Percentiles rank a stretch among this genome's conserved stretches.
Evolutionary conservation across 2,113 vertebrate species (phyloP).

Genomic region (Osmerus eperlanus): DNA sequence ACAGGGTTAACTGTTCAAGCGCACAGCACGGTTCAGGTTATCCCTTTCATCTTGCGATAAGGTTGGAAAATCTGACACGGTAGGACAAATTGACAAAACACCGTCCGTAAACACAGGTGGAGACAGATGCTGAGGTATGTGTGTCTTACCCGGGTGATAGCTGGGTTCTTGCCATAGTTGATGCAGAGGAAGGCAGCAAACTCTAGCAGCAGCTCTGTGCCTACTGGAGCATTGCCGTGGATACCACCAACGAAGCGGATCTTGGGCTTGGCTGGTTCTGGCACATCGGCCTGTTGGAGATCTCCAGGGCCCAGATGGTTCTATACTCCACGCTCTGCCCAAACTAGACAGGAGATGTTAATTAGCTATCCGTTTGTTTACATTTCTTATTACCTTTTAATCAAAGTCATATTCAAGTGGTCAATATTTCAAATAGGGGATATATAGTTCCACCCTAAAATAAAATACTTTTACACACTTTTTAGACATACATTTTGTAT

Average conservation of each 20-base stretch:
- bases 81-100: too few relatives aligned
- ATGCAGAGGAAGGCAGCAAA: conserved; percentile 91
- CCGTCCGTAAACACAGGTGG: neutral
- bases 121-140: neutral
- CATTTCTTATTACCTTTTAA: too few relatives aligned
- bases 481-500: too few relatives aligned
- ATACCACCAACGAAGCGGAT: conserved; percentile 92
- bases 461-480: too few relatives aligned
- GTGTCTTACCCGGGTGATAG: conserved; percentile 82
- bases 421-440: too few relatives aligned
- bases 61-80: too few relatives aligned
- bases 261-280: conserved; percentile 88
- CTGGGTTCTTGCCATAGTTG: conserved; percentile 89
- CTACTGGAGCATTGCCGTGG: conserved; percentile 92
- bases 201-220: conserved; percentile 90
- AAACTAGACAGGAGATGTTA: conserved; percentile 71
- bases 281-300: conserved; percentile 86
- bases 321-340: conserved; percentile 88
- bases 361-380: neutral
- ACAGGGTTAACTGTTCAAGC: too few relatives aligned
- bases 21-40: too few relatives aligned
- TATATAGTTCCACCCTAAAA: too few relatives aligned
- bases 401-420: too few relatives aligned
- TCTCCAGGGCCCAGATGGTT: conserved; percentile 90
- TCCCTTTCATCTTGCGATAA: too few relatives aligned